Percentiles rank a stretch among this genome's conserved stretches.
Evolutionary conservation across 2,113 vertebrate genomes (phyloP).

Genomic region (Elachura formosa): DNA sequence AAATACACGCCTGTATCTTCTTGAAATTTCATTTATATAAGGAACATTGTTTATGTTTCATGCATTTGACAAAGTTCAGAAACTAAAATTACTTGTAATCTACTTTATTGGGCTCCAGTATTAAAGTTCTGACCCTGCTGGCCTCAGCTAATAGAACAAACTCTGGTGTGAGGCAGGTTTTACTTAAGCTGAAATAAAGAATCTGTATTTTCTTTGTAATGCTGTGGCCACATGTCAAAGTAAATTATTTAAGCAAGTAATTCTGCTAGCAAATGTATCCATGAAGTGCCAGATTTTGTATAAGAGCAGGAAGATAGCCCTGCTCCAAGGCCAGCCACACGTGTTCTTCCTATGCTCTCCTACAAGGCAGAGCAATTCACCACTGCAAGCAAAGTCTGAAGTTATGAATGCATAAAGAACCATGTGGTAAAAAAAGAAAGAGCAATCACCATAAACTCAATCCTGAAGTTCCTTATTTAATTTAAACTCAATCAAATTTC

Average conservation of each 20-base stretch:
- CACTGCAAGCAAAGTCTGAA: neutral
- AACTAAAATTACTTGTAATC: neutral
- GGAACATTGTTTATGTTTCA: neutral
- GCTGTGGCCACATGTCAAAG: neutral
- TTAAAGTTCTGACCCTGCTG: neutral
- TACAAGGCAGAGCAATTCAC: neutral
- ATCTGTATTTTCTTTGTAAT: neutral
- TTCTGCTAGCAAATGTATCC: constrained; percentile 21
- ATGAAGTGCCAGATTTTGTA: neutral
- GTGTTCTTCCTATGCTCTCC: neutral
- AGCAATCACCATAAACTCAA: neutral
- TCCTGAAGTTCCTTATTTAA: neutral
- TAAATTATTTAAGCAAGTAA: constrained; percentile 20
- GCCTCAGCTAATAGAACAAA: neutral
- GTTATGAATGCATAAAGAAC: neutral
- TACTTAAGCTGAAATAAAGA: constrained; percentile 25
- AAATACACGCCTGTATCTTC: neutral
- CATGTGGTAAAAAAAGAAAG: neutral
- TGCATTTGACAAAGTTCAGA: neutral
- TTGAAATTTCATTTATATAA: neutral
- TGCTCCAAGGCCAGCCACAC: neutral
- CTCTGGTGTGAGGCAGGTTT: neutral
- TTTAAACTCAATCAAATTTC: neutral
- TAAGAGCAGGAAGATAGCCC: neutral
- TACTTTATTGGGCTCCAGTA: neutral